A percentile compares a stretch with the other conserved stretches of the same genome.
Conservation (phyloP, 1,140 invertebrate species). For the Ephestia elutella region DNA sequence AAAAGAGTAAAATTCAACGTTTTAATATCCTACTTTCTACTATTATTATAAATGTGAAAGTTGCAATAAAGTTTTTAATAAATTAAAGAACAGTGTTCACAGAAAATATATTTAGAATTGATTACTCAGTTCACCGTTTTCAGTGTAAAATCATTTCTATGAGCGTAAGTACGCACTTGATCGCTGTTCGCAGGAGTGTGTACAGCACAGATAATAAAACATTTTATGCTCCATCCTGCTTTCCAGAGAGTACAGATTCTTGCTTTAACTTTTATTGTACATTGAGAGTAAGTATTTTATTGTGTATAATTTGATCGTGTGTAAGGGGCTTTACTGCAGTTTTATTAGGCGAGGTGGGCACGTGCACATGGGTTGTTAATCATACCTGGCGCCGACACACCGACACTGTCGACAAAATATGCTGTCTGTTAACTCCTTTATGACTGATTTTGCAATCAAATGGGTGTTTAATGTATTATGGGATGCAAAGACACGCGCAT, state of each 20-base stretch:
- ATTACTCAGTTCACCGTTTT: too few species aligned
- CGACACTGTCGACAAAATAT: conserved; percentile 19
- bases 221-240: neutral
- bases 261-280: neutral
- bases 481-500: neutral
- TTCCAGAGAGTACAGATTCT: neutral
- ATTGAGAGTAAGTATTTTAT: neutral
- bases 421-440: conserved; percentile 4
- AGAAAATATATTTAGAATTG: too few species aligned
- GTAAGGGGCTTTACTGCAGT: conserved; percentile 21
- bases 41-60: too few species aligned
- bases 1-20: too few species aligned
- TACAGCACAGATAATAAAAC: neutral
- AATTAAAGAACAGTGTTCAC: too few species aligned
- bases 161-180: too few species aligned
- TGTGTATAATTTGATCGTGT: conserved; percentile 22
- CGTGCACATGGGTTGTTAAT: conserved; percentile 23
- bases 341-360: conserved; percentile 25
- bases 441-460: conserved; percentile 1
- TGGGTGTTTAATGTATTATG: neutral
- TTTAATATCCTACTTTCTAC: too few species aligned
- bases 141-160: too few species aligned
- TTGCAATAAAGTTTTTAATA: too few species aligned
- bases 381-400: conserved; percentile 21
- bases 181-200: neutral